Conservation (phyloP, 2,113 vertebrate species). For the Indicator indicator region DNA sequence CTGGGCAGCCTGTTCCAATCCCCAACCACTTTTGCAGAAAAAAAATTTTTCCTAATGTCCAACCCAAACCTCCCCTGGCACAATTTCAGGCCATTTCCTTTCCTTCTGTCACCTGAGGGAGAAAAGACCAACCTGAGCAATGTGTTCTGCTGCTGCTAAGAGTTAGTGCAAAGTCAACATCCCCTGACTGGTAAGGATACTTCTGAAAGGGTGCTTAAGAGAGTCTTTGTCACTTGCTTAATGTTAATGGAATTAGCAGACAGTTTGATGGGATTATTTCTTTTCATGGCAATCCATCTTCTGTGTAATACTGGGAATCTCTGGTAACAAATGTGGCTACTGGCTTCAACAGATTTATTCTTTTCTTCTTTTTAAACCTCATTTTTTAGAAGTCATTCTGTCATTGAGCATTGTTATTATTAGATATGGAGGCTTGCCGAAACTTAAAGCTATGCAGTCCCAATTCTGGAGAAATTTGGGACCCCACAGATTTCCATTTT, state of each 20-base stretch:
- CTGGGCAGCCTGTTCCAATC: too few species aligned
- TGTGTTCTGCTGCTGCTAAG: not conserved
- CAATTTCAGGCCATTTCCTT: too few species aligned
- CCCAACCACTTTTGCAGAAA: too few species aligned
- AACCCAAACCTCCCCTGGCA: too few species aligned
- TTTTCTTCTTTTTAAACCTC: not conserved
- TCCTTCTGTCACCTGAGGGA: too few species aligned
- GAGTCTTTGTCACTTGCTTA: constrained; percentile 20
- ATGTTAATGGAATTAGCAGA: constrained; percentile 71
- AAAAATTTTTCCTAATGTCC: too few species aligned
- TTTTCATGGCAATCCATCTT: constrained; percentile 64
- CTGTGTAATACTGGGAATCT: not conserved
- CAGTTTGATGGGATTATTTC: constrained; percentile 43
- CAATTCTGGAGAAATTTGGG: not conserved
- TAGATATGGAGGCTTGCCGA: constrained; percentile 2
- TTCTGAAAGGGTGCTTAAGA: constrained; percentile 24
- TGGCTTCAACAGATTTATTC: not conserved
- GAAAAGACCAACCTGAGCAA: not conserved
- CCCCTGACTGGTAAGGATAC: not conserved
- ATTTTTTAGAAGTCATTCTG: constrained; percentile 46
- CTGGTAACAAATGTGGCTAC: constrained; percentile 4
- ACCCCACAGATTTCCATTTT: not conserved
- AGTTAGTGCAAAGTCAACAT: not conserved
- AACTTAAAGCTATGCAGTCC: not conserved
- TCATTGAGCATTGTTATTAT: constrained; percentile 38